phyloP scores from a whole-genome alignment of 2,113 vertebrate species.

The Aspidoscelis tigris region DNA sequence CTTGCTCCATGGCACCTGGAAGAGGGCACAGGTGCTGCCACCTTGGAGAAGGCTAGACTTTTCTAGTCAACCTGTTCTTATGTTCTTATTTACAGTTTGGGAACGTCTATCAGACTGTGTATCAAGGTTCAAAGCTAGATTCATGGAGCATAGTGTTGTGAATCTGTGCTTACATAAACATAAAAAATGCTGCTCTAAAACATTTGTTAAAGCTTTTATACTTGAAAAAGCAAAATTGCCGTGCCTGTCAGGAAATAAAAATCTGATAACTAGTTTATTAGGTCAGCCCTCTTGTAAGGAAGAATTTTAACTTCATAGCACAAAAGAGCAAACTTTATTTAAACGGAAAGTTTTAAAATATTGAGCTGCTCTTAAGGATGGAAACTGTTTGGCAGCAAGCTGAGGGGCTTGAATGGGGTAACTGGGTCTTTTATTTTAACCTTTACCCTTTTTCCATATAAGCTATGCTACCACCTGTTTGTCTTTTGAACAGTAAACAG shows the following conservation, averaged over 20 bases:
- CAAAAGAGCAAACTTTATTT: conserved; percentile 33
- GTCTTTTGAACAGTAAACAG: conserved; percentile 62
- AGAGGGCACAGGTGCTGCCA: too few species aligned
- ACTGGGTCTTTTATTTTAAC: conserved; percentile 65
- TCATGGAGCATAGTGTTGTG: background rate
- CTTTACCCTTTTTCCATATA: conserved; percentile 58
- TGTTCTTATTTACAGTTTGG: background rate
- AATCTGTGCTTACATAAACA: background rate
- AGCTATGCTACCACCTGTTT: conserved; percentile 64
- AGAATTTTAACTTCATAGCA: conserved; percentile 51
- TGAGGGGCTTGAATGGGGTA: conserved; percentile 49
- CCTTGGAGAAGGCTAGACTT: too few species aligned
- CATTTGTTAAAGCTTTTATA: conserved; percentile 32
- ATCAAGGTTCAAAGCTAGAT: conserved; percentile 40
- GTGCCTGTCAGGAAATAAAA: conserved; percentile 52
- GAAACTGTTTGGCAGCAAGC: conserved; percentile 52
- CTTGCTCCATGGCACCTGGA: too few species aligned
- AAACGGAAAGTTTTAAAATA: conserved; percentile 18
- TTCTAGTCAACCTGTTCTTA: too few species aligned
- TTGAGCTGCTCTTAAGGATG: conserved; percentile 28
- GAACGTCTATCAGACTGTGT: background rate
- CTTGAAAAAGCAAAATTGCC: conserved; percentile 55
- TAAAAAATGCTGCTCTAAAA: background rate
- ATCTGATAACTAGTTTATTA: conserved; percentile 56
- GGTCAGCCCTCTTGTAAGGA: conserved; percentile 55